Evolutionary conservation across 2,888 invertebrate genomes (phyloP).

Genomic region (Amphimallon solstitiale): DNA sequence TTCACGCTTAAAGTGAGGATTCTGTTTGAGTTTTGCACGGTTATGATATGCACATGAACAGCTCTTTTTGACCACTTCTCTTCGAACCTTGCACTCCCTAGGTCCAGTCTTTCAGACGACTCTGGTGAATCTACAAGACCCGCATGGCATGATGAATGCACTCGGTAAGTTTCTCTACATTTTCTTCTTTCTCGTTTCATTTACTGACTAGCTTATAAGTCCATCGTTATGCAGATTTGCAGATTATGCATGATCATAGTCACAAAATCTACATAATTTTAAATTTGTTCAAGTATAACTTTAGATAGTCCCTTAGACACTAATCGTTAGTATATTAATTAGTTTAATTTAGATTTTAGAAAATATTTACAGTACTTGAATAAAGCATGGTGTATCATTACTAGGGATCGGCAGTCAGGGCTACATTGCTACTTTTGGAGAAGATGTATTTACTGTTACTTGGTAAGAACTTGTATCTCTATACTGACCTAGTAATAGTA

Average conservation of each 20-base stretch:
- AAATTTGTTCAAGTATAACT: too few relatives aligned
- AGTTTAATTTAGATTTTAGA: too few relatives aligned
- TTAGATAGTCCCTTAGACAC: too few relatives aligned
- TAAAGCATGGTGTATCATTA: too few relatives aligned
- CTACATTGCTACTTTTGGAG: too few relatives aligned
- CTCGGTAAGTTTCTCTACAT: constrained; percentile 67
- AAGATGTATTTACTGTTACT: too few relatives aligned
- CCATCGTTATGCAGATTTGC: neutral
- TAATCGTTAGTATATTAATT: too few relatives aligned
- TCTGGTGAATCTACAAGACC: constrained; percentile 63
- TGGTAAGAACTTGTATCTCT: too few relatives aligned
- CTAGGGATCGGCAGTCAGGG: too few relatives aligned
- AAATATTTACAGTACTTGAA: too few relatives aligned
- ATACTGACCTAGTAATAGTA: too few relatives aligned
- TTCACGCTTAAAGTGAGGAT: constrained; percentile 12
- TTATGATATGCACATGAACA: constrained; percentile 53
- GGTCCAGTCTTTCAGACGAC: constrained; percentile 63
- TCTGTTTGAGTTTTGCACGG: constrained; percentile 47
- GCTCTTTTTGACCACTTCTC: constrained; percentile 57
- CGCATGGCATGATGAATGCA: constrained; percentile 73
- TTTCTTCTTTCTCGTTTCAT: constrained; percentile 23
- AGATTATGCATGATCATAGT: neutral
- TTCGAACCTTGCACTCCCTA: constrained; percentile 62
- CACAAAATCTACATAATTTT: too few relatives aligned
- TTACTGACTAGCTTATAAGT: constrained; percentile 8